A percentile compares a stretch with the other conserved stretches of the same genome.
These are phyloP conservation scores for Sternarchorhynchus goeldii DNA, from an alignment of 2,797 vertebrate genomes.

Conservation along the genomic window DNA sequence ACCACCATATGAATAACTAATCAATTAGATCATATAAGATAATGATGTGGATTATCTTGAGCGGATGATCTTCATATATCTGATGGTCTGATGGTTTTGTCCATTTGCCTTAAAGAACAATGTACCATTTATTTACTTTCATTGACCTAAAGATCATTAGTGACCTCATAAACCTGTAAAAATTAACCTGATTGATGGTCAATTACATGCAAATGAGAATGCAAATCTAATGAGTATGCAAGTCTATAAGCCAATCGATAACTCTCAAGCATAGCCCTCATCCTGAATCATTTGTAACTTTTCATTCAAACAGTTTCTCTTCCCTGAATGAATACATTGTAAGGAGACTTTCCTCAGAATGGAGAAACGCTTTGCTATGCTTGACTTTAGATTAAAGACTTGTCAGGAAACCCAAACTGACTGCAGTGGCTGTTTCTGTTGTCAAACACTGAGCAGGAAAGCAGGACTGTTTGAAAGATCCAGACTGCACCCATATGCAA, in stretches of 20 bases:
- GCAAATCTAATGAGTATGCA: too few species aligned
- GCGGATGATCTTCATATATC: not conserved
- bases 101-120: not conserved
- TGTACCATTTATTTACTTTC: not conserved
- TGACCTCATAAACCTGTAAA: not conserved
- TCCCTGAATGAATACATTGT: not conserved
- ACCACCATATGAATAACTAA: not conserved
- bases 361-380: not conserved
- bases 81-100: not conserved
- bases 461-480: slow-evolving; percentile 1
- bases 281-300: not conserved
- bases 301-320: not conserved
- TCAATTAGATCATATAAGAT: too few species aligned
- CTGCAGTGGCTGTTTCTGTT: slow-evolving; percentile 7
- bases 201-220: too few species aligned
- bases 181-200: not conserved
- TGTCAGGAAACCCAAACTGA: slow-evolving; percentile 1
- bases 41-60: not conserved
- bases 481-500: slow-evolving; percentile 23
- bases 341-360: not conserved
- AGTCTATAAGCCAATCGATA: too few species aligned
- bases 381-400: slow-evolving; percentile 22
- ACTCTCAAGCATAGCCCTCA: too few species aligned
- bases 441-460: not conserved
- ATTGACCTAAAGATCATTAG: not conserved